Percentiles rank a stretch among this genome's conserved stretches.
These are phyloP conservation scores for Talpa occidentalis DNA, from an alignment of 2,113 vertebrate genomes.

Conservation along the genomic window DNA sequence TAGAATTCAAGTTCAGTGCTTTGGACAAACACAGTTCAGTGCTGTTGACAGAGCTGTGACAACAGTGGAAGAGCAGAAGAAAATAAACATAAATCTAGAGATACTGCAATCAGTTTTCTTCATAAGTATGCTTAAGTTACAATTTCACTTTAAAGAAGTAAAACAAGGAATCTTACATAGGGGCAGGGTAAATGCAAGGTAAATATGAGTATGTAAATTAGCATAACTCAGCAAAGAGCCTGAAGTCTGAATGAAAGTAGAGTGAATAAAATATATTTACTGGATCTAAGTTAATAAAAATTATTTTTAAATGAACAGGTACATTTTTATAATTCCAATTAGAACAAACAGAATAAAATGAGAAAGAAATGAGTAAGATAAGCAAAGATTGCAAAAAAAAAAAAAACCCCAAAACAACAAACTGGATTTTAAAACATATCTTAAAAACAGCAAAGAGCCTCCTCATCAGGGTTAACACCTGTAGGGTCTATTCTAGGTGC, in stretches of 20 bases:
- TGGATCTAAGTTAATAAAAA: not conserved
- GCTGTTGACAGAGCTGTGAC: not conserved
- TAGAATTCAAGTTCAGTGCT: not conserved
- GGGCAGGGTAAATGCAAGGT: not conserved
- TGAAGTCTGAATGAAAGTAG: not conserved
- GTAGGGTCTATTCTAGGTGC: not conserved
- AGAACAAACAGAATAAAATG: not conserved
- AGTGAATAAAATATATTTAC: not conserved
- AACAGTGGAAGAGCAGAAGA: not conserved
- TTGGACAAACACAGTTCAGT: not conserved
- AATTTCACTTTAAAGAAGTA: not conserved
- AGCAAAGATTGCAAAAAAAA: not conserved
- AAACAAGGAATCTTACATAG: not conserved
- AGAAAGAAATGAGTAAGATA: not conserved
- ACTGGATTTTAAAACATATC: not conserved
- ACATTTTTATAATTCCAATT: not conserved
- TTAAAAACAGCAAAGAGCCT: not conserved
- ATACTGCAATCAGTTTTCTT: not conserved
- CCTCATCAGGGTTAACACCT: not conserved
- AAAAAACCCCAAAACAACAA: not conserved
- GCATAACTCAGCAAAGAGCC: not conserved
- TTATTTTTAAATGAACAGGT: not conserved
- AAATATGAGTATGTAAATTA: not conserved
- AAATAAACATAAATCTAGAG: not conserved
- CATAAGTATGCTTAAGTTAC: not conserved